Base-by-base conservation (phyloP, 2,888 invertebrate genomes). In the Carabus problematicus region DNA sequence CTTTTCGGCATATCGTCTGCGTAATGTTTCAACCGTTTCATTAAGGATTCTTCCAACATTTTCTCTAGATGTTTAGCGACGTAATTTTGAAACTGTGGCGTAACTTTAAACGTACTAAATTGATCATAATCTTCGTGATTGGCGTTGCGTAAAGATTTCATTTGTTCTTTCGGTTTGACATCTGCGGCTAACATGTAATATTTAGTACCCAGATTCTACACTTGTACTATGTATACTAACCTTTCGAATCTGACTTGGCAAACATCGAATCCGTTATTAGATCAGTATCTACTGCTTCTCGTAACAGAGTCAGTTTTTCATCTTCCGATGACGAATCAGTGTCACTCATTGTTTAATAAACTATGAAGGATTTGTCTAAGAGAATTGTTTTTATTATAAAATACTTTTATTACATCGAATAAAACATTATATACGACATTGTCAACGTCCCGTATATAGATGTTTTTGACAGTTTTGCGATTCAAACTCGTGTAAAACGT, bases 101-200 rank as follows among this genome's bases (percentile, higher is more conserved):
- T 85, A 1, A 86, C 84, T 74, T 83, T 75, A n/a, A 79, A 83
- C 0, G 84, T 80, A 76, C 86, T 86, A 74, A 85, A 86, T 72
- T 86, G 85, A 72, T 85, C 85, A 45, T 83, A 81, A 8, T 85
- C 79, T 71, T 79, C 81, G 43, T 81, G 45, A 29, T 72, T 72
- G 4, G 62, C 45, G 19, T 70, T 73, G 52, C 79, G 72, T 64
- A 78, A 68, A 3, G 79, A 79, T 29, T 76, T 75, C 11, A 68
- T 61, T 16, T 70, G 56, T 62, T 75, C 77, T 56, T 74, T 61
- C 55, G 64, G 42, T 42, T 63, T 29, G 29, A 29, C 29, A 58
- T 71, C 59, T 66, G 56, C 19, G 49, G 62, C 61, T 40, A 68
- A 64, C n/a, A 29, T 39, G 40, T 61, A 19, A 64, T 58, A 61